phyloP scores from a whole-genome alignment of 2,888 invertebrate species.

The Lepidonotus clava region DNA sequence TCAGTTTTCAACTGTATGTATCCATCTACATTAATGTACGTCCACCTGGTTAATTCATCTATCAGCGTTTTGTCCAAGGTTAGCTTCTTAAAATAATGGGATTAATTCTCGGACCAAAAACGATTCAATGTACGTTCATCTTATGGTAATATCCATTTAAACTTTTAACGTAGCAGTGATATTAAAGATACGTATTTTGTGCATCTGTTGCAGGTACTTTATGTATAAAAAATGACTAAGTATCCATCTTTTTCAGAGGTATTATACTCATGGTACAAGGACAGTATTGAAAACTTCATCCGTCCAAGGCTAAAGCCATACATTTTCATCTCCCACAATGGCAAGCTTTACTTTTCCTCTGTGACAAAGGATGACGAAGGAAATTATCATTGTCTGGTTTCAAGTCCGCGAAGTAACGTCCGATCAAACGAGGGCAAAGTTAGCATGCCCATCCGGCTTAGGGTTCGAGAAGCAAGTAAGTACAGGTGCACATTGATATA shows the following conservation, averaged over 20 bases:
- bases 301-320: constrained; percentile 90
- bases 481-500: too few species aligned
- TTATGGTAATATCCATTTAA: not conserved
- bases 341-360: constrained; percentile 95
- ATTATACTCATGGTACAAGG: constrained; percentile 94
- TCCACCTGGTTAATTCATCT: too few species aligned
- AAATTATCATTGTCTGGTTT: constrained; percentile 69
- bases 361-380: constrained; percentile 87
- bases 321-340: constrained; percentile 96
- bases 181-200: not conserved
- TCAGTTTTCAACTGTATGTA: too few species aligned
- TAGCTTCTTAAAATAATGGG: too few species aligned
- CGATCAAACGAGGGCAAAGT: constrained; percentile 68
- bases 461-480: constrained; percentile 71
- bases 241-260: constrained; percentile 84
- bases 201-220: not conserved
- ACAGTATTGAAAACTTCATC: constrained; percentile 94
- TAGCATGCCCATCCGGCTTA: constrained; percentile 73
- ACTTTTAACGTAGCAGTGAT: not conserved
- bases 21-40: too few species aligned
- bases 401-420: constrained; percentile 65
- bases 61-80: too few species aligned
- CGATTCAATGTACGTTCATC: not conserved
- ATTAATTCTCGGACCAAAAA: too few species aligned
- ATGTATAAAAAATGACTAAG: too few species aligned